Evolutionary conservation across 1,140 invertebrate species (phyloP).

Genomic region (Ladona fulva): DNA sequence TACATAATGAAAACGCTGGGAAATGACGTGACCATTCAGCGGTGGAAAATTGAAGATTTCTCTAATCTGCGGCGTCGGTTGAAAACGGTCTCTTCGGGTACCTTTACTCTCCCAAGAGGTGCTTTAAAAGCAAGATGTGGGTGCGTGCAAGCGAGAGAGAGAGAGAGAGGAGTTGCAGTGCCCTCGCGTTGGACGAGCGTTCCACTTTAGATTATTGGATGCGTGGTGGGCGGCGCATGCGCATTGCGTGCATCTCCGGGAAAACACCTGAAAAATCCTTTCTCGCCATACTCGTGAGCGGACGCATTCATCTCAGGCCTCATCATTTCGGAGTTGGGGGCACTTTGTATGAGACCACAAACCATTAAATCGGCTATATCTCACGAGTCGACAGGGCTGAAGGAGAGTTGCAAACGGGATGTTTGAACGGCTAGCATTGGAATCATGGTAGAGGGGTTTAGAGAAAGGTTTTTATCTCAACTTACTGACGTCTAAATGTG

Average conservation of each 20-base stretch:
- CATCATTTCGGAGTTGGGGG: background rate
- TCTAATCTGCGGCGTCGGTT: too few relatives aligned
- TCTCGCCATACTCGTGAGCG: background rate
- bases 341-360: background rate
- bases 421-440: too few relatives aligned
- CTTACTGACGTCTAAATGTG: too few relatives aligned
- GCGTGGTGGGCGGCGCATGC: background rate
- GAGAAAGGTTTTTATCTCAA: too few relatives aligned
- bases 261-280: background rate
- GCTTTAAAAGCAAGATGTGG: background rate
- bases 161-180: background rate
- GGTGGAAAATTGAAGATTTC: too few relatives aligned
- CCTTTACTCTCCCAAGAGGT: background rate
- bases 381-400: background rate
- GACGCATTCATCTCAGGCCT: background rate
- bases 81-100: too few relatives aligned
- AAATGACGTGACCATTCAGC: too few relatives aligned
- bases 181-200: background rate
- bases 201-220: conserved; percentile 10
- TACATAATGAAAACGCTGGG: too few relatives aligned
- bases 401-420: too few relatives aligned
- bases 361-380: background rate
- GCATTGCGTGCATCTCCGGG: background rate
- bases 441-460: too few relatives aligned
- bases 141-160: background rate